phyloP scores from a whole-genome alignment of 1,140 invertebrate genomes.

The Drosophila nebulosa region DNA sequence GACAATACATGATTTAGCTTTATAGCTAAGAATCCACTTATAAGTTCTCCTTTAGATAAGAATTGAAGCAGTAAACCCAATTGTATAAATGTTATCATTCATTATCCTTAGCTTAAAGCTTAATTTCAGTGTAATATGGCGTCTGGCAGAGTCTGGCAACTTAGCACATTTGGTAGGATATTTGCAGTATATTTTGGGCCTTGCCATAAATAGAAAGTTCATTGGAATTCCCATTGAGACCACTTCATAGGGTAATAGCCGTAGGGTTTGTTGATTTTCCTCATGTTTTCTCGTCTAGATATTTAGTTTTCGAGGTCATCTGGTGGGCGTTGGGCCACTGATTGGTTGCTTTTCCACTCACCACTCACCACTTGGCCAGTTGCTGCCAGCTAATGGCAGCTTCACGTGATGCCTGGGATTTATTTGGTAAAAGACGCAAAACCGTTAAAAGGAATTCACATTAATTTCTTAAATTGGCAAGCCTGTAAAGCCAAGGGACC shows the following conservation, averaged over 20 bases:
- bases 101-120: too few relatives aligned
- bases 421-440: conserved; percentile 45
- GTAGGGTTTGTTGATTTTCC: neutral
- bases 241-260: neutral
- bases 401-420: conserved; percentile 54
- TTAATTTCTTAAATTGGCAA: conserved; percentile 72
- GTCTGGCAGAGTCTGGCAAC: neutral
- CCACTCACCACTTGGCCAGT: neutral
- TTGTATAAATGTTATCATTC: too few relatives aligned
- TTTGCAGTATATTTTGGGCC: neutral
- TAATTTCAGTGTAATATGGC: neutral
- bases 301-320: conserved; percentile 29
- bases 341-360: neutral
- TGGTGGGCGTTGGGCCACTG: conserved; percentile 6
- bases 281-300: neutral
- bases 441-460: conserved; percentile 54
- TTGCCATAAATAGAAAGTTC: neutral
- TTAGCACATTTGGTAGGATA: neutral
- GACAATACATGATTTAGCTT: too few relatives aligned
- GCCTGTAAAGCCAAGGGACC: neutral
- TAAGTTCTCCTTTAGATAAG: too few relatives aligned
- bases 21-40: too few relatives aligned
- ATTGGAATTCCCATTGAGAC: neutral
- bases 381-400: neutral
- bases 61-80: too few relatives aligned